A percentile compares a stretch with the other conserved stretches of the same genome.
Conservation (phyloP, 1,140 invertebrate species). For the Saccostrea glomerata region DNA sequence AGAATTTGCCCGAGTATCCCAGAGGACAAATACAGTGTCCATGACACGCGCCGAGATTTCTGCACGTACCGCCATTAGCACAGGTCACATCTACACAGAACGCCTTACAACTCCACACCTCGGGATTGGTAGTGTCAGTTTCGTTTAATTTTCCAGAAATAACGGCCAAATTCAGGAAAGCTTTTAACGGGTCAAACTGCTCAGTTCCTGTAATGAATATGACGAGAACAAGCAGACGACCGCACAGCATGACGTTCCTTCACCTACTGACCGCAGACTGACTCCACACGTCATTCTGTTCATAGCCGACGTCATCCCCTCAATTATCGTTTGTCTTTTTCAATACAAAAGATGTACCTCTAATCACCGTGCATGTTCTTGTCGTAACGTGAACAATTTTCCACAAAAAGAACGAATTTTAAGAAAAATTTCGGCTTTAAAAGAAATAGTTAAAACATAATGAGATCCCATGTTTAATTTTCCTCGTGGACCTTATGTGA, state of each 20-base stretch:
- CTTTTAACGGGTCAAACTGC: neutral
- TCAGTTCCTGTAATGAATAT: neutral
- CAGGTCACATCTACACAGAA: neutral
- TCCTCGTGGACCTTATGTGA: too few relatives aligned
- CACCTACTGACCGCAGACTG: neutral
- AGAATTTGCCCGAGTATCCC: neutral
- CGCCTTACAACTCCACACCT: neutral
- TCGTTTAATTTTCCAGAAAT: neutral
- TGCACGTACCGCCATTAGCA: neutral
- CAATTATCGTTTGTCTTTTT: neutral
- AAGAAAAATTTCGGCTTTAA: neutral
- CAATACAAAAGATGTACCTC: neutral
- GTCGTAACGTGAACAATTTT: neutral
- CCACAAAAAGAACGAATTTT: neutral
- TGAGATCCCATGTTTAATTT: neutral
- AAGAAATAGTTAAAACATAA: neutral
- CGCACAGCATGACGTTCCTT: neutral
- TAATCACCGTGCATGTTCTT: neutral
- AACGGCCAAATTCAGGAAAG: neutral
- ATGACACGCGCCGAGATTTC: neutral
- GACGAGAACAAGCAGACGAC: neutral
- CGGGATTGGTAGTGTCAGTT: neutral
- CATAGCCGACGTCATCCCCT: neutral
- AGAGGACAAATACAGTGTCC: neutral
- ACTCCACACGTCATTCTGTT: constrained; percentile 1